Conservation (phyloP, 2,113 vertebrate genomes). For the Cairina moschata region DNA sequence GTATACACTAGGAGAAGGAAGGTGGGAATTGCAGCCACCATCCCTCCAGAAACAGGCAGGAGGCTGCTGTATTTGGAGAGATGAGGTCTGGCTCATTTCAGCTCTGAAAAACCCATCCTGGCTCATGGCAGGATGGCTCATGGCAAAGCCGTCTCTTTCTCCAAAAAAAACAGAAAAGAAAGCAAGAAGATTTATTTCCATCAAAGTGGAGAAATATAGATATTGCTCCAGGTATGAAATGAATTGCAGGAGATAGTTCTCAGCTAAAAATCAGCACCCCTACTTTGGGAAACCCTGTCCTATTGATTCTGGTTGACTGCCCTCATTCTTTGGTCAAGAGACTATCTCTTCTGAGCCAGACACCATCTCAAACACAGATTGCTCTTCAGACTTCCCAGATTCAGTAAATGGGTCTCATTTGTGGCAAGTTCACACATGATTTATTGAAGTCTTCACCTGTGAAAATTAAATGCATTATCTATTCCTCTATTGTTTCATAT, state of each 20-base stretch:
- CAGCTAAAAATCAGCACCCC: neutral
- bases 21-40: neutral
- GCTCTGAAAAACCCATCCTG: neutral
- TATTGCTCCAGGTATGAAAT: neutral
- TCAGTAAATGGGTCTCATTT: slow-evolving; percentile 25
- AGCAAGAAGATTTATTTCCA: neutral
- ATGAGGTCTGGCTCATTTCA: neutral
- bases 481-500: slow-evolving; percentile 16
- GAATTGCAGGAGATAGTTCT: neutral
- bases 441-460: slow-evolving; percentile 50
- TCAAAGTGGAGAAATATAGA: neutral
- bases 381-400: neutral
- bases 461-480: slow-evolving; percentile 42
- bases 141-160: neutral
- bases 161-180: neutral
- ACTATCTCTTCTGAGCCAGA: neutral
- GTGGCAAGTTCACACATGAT: slow-evolving; percentile 28
- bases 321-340: neutral
- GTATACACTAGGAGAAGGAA: neutral
- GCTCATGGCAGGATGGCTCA: neutral
- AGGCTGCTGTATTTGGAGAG: neutral
- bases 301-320: neutral
- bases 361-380: neutral
- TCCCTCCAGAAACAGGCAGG: neutral
- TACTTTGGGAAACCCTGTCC: neutral